These are phyloP conservation scores for Apostichopus californicus DNA, from an alignment of 35 echinoderm and acorn worm species.

Conservation along the genomic window DNA sequence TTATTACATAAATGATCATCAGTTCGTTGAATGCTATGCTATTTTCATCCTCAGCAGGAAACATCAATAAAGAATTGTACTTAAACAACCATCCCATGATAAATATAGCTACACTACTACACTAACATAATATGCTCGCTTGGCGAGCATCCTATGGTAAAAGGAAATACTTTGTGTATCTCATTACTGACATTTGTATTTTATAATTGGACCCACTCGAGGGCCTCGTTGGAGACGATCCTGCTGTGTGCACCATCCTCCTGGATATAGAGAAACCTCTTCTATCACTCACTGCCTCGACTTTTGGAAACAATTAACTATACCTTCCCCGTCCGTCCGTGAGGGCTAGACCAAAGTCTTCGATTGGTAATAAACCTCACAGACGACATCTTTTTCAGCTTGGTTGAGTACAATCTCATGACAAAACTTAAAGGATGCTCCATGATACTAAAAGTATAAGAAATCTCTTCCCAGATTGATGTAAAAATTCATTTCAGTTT, in stretches of 20 bases:
- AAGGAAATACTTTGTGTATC: neutral
- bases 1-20: no score
- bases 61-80: no score
- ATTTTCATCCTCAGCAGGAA: no score
- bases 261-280: neutral
- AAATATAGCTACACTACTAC: no score
- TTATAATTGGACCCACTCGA: conserved; percentile 40
- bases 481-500: conserved; percentile 45
- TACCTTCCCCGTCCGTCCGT: neutral
- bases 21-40: no score
- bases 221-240: conserved; percentile 27
- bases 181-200: conserved; percentile 34
- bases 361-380: conserved; percentile 21
- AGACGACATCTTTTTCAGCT: neutral
- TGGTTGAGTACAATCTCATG: conserved; percentile 11
- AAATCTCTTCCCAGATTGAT: conserved; percentile 19
- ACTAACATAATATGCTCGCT: no score
- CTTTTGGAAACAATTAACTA: conserved; percentile 47
- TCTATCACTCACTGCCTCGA: conserved; percentile 8
- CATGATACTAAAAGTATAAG: neutral
- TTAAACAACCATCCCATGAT: no score
- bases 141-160: no score
- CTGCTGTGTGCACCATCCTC: conserved; percentile 38
- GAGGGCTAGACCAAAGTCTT: neutral
- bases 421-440: no score